phyloP scores from a whole-genome alignment of 2,113 vertebrate genomes.

The Myanophis thanlyinensis region DNA sequence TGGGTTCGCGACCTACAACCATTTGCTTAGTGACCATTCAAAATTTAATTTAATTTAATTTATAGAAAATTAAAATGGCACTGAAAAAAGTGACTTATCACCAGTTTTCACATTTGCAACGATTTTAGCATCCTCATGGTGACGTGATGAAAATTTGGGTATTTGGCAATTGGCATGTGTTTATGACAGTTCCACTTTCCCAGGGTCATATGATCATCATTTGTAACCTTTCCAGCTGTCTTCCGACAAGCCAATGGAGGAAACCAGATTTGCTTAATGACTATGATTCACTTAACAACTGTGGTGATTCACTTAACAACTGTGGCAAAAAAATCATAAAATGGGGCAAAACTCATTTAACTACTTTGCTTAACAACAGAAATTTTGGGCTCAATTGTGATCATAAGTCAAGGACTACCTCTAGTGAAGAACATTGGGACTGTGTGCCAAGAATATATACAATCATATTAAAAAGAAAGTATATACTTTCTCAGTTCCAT shows the following conservation, averaged over 20 bases:
- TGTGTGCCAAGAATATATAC: background rate
- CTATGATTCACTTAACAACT: background rate
- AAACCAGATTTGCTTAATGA: no score
- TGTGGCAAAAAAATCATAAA: no score
- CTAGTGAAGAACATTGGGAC: background rate
- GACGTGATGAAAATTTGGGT: background rate
- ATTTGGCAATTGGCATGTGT: background rate
- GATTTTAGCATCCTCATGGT: background rate
- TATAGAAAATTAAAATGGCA: background rate
- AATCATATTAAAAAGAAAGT: background rate
- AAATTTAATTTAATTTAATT: no score
- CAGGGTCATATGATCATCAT: no score
- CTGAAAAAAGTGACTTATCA: background rate
- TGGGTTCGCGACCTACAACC: background rate
- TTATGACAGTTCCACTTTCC: no score
- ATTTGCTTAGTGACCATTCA: background rate
- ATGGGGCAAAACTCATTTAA: background rate
- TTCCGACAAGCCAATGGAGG: no score
- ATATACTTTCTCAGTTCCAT: background rate
- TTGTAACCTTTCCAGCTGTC: no score
- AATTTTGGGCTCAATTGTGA: background rate
- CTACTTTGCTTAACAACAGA: background rate
- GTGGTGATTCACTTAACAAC: no score
- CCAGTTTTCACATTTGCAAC: background rate
- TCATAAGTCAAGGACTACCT: background rate